A percentile compares a stretch with the other conserved stretches of the same genome.
These are phyloP conservation scores for Eufriesea mexicana DNA, from an alignment of 1,140 invertebrate genomes.

Conservation along the genomic window DNA sequence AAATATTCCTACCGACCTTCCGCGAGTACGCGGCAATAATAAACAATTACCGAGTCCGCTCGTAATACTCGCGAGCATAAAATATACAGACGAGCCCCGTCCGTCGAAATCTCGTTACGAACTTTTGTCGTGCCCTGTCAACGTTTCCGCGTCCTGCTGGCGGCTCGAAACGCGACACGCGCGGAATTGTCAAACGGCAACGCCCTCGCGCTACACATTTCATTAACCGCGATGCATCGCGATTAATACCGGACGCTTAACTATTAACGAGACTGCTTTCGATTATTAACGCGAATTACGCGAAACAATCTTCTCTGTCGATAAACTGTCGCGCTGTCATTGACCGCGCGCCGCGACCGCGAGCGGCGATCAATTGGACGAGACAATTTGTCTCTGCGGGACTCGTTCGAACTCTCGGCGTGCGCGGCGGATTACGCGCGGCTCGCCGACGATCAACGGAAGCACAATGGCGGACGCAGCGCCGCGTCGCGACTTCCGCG, in stretches of 20 bases:
- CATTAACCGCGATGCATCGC: conserved; percentile 37
- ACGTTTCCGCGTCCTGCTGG: neutral
- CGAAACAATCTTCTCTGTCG: conserved; percentile 25
- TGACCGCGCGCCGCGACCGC: neutral
- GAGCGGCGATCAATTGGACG: conserved; percentile 15
- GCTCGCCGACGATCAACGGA: neutral
- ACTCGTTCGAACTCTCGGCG: conserved; percentile 11
- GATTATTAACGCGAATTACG: conserved; percentile 49
- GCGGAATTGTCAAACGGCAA: conserved; percentile 10
- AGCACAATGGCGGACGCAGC: neutral
- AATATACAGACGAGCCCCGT: neutral
- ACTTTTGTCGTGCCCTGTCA: conserved; percentile 1
- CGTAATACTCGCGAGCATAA: neutral
- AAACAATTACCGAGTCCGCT: conserved; percentile 9
- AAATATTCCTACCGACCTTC: neutral
- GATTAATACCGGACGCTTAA: conserved; percentile 36
- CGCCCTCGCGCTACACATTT: neutral
- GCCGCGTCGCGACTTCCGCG: neutral
- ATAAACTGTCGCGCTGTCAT: conserved; percentile 1
- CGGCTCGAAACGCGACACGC: neutral
- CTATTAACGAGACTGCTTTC: conserved; percentile 41
- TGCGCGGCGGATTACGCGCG: neutral
- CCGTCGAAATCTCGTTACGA: conserved; percentile 26
- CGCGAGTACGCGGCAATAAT: neutral
- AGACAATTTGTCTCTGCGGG: conserved; percentile 29